These are phyloP conservation scores for Geotrupes spiniger DNA, from an alignment of 2,888 invertebrate genomes.

Conservation along the genomic window DNA sequence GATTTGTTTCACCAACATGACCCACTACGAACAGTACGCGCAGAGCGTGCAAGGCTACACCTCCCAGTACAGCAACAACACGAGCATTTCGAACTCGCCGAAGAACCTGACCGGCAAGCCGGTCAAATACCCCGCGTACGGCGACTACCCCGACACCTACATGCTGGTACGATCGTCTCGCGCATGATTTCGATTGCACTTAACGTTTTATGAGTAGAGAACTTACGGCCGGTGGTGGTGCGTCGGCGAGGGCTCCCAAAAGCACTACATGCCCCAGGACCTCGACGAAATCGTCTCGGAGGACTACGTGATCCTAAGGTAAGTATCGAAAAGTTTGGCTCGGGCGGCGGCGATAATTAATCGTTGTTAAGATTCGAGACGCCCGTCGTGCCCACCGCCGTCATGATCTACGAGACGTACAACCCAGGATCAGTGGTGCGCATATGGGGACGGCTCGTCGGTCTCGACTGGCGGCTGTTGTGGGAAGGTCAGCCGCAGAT, in stretches of 20 bases:
- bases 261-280: conserved; percentile 74
- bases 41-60: conserved; percentile 78
- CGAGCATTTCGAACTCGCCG: conserved; percentile 85
- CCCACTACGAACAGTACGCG: conserved; percentile 73
- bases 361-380: conserved; percentile 62
- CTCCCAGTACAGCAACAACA: conserved; percentile 86
- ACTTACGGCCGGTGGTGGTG: conserved; percentile 86
- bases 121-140: conserved; percentile 83
- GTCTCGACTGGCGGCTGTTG: conserved; percentile 65
- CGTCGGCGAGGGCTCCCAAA: conserved; percentile 67
- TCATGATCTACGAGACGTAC: conserved; percentile 80
- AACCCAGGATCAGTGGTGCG: conserved; percentile 81
- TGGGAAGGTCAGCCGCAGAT: conserved; percentile 73
- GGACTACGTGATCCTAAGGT: conserved; percentile 71
- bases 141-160: conserved; percentile 88
- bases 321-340: conserved; percentile 34
- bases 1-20: conserved; percentile 32
- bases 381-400: conserved; percentile 65
- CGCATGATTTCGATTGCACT: conserved; percentile 6
- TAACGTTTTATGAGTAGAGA: conserved; percentile 56
- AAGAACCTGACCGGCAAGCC: conserved; percentile 82
- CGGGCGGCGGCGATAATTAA: conserved; percentile 25
- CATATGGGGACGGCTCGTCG: conserved; percentile 66
- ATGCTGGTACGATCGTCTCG: conserved; percentile 70
- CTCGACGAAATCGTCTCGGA: conserved; percentile 64